Percentiles rank a stretch among this genome's conserved stretches.
Evolutionary conservation across 2,113 vertebrate genomes (phyloP).

Genomic region (Cromileptes altivelis): DNA sequence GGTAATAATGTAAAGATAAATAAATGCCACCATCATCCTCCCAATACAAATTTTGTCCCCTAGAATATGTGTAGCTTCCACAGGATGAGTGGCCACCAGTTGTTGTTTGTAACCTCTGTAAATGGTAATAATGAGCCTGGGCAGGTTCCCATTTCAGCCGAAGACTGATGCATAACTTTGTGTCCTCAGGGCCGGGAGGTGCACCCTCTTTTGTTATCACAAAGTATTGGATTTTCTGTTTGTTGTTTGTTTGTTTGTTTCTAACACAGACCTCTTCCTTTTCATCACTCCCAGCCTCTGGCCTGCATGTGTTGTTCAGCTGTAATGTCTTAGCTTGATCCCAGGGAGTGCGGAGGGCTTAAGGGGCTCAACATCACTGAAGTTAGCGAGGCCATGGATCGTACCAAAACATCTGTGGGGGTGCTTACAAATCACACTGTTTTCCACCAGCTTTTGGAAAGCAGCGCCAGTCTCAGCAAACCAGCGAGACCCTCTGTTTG

Average conservation of each 20-base stretch:
- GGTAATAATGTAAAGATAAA: conserved; percentile 41
- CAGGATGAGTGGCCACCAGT: not conserved
- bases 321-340: conserved; percentile 56
- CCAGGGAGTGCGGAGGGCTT: conserved; percentile 48
- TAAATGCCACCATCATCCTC: not conserved
- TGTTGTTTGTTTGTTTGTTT: conserved; percentile 53
- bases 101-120: not conserved
- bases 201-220: conserved; percentile 29
- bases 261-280: conserved; percentile 30
- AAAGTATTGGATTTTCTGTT: conserved; percentile 31
- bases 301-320: conserved; percentile 56
- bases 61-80: conserved; percentile 6
- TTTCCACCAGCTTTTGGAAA: conserved; percentile 36
- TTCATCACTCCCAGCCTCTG: conserved; percentile 45
- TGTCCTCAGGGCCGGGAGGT: conserved; percentile 24
- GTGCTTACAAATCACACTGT: conserved; percentile 32
- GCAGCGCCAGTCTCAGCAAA: conserved; percentile 28
- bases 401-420: conserved; percentile 49
- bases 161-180: conserved; percentile 2
- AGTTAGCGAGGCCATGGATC: conserved; percentile 47
- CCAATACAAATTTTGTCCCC: conserved; percentile 2
- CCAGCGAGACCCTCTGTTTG: conserved; percentile 10
- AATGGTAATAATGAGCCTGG: conserved; percentile 12
- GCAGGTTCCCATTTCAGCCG: conserved; percentile 4
- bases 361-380: conserved; percentile 57